phyloP scores from a whole-genome alignment of 2,888 invertebrate genomes.

The Prosapia bicincta region DNA sequence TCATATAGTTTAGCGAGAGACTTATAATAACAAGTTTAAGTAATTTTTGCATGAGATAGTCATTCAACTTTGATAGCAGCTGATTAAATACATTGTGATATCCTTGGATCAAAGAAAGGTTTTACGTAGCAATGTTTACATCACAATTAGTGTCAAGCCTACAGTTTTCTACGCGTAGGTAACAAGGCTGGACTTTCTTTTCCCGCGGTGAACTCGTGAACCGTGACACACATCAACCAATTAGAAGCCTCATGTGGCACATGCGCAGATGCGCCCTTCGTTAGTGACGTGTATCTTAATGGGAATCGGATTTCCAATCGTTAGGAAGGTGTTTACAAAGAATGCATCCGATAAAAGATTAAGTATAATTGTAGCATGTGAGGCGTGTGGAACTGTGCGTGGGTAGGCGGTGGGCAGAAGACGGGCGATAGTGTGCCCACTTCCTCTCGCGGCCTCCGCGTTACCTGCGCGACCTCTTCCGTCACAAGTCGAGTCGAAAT shows the following conservation, averaged over 20 bases:
- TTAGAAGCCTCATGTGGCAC: background rate
- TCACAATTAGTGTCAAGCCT: too few species aligned
- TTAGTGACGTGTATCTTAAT: too few species aligned
- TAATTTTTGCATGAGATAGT: too few species aligned
- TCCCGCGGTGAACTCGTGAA: background rate
- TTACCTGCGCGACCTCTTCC: background rate
- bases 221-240: background rate
- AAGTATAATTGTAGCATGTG: background rate
- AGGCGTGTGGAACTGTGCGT: background rate
- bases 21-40: too few species aligned
- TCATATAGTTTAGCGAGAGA: too few species aligned
- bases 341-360: background rate
- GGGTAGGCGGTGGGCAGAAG: background rate
- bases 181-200: too few species aligned
- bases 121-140: too few species aligned
- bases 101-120: too few species aligned
- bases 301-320: background rate
- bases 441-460: background rate
- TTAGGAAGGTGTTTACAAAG: background rate
- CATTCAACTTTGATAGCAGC: too few species aligned
- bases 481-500: background rate
- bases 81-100: too few species aligned
- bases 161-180: too few species aligned
- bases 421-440: background rate
- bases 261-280: too few species aligned